Base-by-base conservation (phyloP, 2,888 invertebrate genomes). In the Pristionchus mayeri region DNA sequence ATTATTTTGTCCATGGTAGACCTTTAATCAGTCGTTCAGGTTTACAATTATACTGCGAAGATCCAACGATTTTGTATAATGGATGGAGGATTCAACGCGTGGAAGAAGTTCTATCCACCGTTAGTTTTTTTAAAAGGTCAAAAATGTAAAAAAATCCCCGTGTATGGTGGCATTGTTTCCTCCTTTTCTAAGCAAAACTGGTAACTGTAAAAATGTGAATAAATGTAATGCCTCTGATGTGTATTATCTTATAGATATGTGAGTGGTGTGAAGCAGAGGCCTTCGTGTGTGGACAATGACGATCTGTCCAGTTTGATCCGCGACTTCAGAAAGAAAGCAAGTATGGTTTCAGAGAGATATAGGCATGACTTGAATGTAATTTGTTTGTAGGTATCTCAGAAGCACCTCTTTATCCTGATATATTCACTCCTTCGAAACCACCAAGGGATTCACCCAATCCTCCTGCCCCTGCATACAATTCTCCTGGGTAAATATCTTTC, bases 41-140 rank as follows among this genome's bases (percentile, higher is more conserved):
- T 18, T 24, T 76, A 76, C 48, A 76, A 76, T 13, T 50, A 40
- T 48, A 9, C 13, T 7, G 3, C 3, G 18, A 76, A 76, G 50
- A 18, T 50, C 11, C 44, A 76, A 48, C 24, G 48, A 44, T 44
- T n/a, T 1, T 30, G 44, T 48, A 76, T 89, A 60, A 87, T 92
- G 86, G 88, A 91, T 27, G 91, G 91, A 27, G 92, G 92, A 6
- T 92, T 91, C 85, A 75, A 85, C 21, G 81, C 84, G 44, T 92
- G 91, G 91, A 86, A 88, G 83, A 79, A 82, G 0, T 85, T 87
- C 16, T 89, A 89, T 82, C 88, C 89, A 54, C 85, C 79, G 60
- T 81, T 1, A 40, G 60, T 60, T n/a, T n/a, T 34, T 52, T 1
- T 50, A 78, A n/a, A n/a, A n/a, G n/a, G n/a, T n/a, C n/a, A n/a